A percentile compares a stretch with the other conserved stretches of the same genome.
These are phyloP conservation scores for Choloepus didactylus DNA, from an alignment of 2,797 vertebrate species.

Conservation along the genomic window DNA sequence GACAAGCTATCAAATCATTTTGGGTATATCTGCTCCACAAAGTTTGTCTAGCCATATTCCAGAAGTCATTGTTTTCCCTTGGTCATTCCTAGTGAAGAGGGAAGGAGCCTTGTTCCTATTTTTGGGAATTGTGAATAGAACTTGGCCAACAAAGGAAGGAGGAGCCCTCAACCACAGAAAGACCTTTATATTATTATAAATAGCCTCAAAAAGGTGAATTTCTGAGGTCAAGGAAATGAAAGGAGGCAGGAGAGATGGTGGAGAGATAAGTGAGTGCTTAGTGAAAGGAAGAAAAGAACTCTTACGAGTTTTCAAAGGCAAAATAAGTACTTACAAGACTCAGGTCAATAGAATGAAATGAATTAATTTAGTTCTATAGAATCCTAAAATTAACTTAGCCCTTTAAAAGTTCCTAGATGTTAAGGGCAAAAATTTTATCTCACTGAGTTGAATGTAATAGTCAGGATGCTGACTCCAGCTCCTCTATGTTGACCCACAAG, in stretches of 20 bases:
- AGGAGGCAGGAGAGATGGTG: not conserved
- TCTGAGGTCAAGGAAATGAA: slow-evolving; percentile 4
- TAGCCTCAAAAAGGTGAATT: slow-evolving; percentile 14
- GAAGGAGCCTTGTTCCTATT: not conserved
- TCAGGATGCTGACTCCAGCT: not conserved
- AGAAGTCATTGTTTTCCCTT: not conserved
- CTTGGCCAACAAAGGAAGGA: slow-evolving; percentile 15
- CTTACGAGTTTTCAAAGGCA: not conserved
- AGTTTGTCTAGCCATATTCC: not conserved
- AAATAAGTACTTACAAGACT: not conserved
- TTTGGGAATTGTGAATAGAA: not conserved
- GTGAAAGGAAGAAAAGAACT: slow-evolving; percentile 30
- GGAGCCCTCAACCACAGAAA: not conserved
- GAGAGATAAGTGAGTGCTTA: not conserved
- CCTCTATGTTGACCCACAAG: not conserved
- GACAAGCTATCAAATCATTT: not conserved
- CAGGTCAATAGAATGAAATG: not conserved
- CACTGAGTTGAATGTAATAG: not conserved
- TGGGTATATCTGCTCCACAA: not conserved
- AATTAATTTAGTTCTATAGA: not conserved
- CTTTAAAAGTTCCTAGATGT: not conserved
- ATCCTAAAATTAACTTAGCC: not conserved
- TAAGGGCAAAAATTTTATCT: not conserved
- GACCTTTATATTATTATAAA: not conserved
- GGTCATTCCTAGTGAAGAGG: not conserved